Evolutionary conservation across 1,140 invertebrate genomes (phyloP).

Genomic region (Macrocentrus cingulum): DNA sequence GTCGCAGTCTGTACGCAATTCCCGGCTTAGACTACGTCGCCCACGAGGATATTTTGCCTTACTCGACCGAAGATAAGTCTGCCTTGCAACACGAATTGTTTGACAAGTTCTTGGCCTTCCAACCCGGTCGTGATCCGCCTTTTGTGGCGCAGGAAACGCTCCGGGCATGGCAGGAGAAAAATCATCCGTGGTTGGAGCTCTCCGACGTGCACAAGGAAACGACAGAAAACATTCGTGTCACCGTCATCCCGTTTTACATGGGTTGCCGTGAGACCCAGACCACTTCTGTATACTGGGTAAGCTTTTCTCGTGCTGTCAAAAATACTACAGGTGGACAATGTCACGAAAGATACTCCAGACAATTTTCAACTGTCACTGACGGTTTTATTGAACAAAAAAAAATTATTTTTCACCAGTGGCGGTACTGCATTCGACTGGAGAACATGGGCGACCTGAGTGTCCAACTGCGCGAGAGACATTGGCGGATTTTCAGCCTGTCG

Average conservation of each 20-base stretch:
- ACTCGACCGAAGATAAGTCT: constrained; percentile 76
- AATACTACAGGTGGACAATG: too few species aligned
- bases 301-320: constrained; percentile 19
- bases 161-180: constrained; percentile 94
- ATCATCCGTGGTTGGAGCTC: constrained; percentile 94
- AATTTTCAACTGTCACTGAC: too few species aligned
- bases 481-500: constrained; percentile 94
- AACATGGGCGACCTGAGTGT: constrained; percentile 88
- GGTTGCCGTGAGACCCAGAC: constrained; percentile 87
- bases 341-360: too few species aligned
- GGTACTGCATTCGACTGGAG: constrained; percentile 94
- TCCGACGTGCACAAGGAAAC: constrained; percentile 98
- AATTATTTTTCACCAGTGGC: constrained; percentile 70
- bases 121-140: constrained; percentile 81
- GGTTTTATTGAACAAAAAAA: too few species aligned
- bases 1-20: constrained; percentile 89
- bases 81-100: constrained; percentile 93
- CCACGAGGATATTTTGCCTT: constrained; percentile 92
- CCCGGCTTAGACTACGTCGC: constrained; percentile 95
- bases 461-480: constrained; percentile 91
- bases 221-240: constrained; percentile 92
- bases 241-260: constrained; percentile 98
- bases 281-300: constrained; percentile 89
- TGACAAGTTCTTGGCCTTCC: constrained; percentile 89
- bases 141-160: constrained; percentile 89